These are phyloP conservation scores for Stenoptilia bipunctidactyla DNA, from an alignment of 2,888 invertebrate genomes.

Conservation along the genomic window DNA sequence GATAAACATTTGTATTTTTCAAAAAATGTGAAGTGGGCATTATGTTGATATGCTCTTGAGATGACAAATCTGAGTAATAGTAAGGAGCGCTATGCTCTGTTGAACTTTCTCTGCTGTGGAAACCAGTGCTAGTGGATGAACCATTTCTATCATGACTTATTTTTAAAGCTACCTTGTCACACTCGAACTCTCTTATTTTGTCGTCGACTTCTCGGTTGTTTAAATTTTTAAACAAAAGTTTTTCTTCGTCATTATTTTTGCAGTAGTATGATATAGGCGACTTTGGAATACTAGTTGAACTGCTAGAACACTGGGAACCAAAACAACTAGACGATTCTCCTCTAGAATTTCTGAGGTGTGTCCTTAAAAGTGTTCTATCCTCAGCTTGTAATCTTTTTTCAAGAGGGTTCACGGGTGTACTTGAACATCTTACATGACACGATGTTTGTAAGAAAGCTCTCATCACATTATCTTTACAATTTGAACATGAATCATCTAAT, in stretches of 20 bases:
- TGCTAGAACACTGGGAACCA: conserved; percentile 48
- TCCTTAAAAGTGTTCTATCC: conserved; percentile 16
- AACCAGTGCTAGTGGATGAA: conserved; percentile 51
- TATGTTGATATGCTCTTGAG: conserved; percentile 62
- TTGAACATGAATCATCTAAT: conserved; percentile 25
- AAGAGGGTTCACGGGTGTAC: conserved; percentile 40
- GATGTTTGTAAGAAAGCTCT: conserved; percentile 24
- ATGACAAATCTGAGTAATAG: conserved; percentile 84
- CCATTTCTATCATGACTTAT: conserved; percentile 37
- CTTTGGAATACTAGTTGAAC: conserved; percentile 38
- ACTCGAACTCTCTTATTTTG: conserved; percentile 60
- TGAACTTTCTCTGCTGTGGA: conserved; percentile 75
- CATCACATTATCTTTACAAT: conserved; percentile 30
- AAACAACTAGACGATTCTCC: conserved; percentile 39
- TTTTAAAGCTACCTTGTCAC: conserved; percentile 43
- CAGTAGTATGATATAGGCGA: conserved; percentile 63
- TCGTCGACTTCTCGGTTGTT: conserved; percentile 47
- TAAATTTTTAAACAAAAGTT: conserved; percentile 47
- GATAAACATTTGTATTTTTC: conserved; percentile 62
- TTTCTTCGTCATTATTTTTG: conserved; percentile 52
- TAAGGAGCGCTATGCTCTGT: conserved; percentile 83
- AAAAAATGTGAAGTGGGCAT: conserved; percentile 53
- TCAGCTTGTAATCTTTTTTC: conserved; percentile 22
- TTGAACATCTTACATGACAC: conserved; percentile 40
- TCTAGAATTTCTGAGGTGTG: conserved; percentile 27